Evolutionary conservation across 2,888 invertebrate species (phyloP), one percentile per base, ranked within the genome.

Genomic region (Nomada fucata): DNA sequence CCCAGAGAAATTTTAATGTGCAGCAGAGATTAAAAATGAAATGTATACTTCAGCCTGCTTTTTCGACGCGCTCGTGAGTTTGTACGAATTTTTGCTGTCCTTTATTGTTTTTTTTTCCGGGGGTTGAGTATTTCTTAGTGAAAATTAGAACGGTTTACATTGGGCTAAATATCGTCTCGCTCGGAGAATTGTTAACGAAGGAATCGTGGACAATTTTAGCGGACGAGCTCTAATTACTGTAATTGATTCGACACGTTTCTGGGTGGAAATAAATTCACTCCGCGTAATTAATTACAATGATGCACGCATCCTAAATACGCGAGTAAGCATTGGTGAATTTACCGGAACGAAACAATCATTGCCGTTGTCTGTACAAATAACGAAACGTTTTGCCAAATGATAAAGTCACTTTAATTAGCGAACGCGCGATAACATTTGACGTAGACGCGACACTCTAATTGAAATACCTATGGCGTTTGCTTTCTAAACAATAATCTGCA

Each of bases 311-410:
- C n/a, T 36, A 20, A 13, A 26, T 64, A 36, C 53, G 42, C 1
- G 42, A n/a, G 52, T 20, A 47, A 13, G 47, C 47, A 15, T 1
- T 5, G 23, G 1, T 13, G 23, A 47, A 44, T 77, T 44, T 50
- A 59, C 18, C 18, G 20, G 52, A 36, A 67, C 20, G 36, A 20
- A 65, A 59, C n/a, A 52, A 64, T 59, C 42, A 42, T 64, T 23
- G 7, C 53, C 44, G 36, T 36, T 36, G 36, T 36, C 15, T 9
- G 15, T 10, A 13, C n/a, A 18, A 47, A 23, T 15, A n/a, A 15
- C 18, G 26, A 42, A 55, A 42, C 42, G 59, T 59, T 73, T 73
- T 55, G 20, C 36, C n/a, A n/a, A 50, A 52, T 73, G 36, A 23
- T 18, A 2, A 11, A 13, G 10, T 26, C 26, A 15, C 47, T 76